A percentile compares a stretch with the other conserved stretches of the same genome.
These are phyloP conservation scores for Entomyzon cyanotis DNA, from an alignment of 2,113 vertebrate species.

Conservation along the genomic window DNA sequence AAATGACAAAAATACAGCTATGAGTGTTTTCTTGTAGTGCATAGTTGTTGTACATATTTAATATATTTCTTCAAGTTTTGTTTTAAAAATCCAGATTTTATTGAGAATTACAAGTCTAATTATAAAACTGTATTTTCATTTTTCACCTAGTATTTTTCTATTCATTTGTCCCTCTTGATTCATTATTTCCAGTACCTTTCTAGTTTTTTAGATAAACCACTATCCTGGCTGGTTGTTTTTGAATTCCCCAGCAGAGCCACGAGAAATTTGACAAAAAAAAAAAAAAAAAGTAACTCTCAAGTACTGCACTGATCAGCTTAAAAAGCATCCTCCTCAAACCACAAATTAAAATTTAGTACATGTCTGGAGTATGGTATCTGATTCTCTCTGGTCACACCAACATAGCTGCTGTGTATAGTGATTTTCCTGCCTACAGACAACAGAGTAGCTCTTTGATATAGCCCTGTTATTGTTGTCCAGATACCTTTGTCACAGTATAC, in stretches of 20 bases:
- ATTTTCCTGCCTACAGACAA: background rate
- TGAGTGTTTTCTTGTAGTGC: background rate
- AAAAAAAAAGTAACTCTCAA: background rate
- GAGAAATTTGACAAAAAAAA: background rate
- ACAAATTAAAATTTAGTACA: background rate
- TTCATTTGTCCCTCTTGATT: background rate
- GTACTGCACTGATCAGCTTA: background rate
- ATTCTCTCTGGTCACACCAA: background rate
- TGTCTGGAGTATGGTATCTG: background rate
- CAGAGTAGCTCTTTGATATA: fast-evolving
- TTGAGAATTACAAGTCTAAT: background rate
- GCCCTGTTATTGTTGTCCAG: background rate
- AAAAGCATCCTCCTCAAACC: background rate
- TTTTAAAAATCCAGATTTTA: background rate
- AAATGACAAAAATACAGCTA: background rate
- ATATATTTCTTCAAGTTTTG: background rate
- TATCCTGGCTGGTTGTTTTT: background rate
- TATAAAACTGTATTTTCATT: background rate
- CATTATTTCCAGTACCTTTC: background rate
- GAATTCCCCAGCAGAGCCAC: background rate
- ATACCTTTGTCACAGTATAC: background rate
- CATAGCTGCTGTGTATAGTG: background rate
- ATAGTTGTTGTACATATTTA: background rate
- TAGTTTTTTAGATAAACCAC: background rate
- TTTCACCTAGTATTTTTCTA: background rate